These are phyloP conservation scores for Leptodactylus fuscus DNA, from an alignment of 2,113 vertebrate species.

Conservation along the genomic window DNA sequence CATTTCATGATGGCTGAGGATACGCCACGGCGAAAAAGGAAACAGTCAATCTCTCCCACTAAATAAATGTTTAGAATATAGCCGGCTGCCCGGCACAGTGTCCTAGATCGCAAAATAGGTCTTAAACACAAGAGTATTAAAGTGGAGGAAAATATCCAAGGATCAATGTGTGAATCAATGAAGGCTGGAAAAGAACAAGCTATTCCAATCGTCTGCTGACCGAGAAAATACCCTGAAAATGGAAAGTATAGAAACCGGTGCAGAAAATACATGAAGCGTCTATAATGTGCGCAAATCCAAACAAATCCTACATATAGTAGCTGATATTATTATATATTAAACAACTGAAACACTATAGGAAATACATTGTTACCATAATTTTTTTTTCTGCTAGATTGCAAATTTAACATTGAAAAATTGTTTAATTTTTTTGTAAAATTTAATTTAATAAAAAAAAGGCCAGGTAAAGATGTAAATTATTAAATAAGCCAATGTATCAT, in stretches of 20 bases:
- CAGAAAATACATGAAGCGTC: too few relatives aligned
- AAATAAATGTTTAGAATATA: not conserved
- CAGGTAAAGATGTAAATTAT: too few relatives aligned
- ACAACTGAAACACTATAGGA: too few relatives aligned
- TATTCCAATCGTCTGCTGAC: not conserved
- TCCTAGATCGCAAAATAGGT: not conserved
- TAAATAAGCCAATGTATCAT: too few relatives aligned
- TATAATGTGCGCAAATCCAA: too few relatives aligned
- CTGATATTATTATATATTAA: too few relatives aligned
- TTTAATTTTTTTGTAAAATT: too few relatives aligned
- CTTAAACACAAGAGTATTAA: constrained; percentile 23
- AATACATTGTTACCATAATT: too few relatives aligned
- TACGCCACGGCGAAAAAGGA: not conserved
- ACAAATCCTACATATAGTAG: not conserved
- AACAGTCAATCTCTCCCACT: not conserved
- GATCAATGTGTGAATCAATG: constrained; percentile 8
- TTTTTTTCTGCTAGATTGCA: too few relatives aligned
- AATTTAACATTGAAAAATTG: too few relatives aligned
- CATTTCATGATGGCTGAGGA: not conserved
- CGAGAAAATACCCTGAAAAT: not conserved
- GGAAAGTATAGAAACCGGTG: not conserved
- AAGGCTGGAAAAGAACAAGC: not conserved
- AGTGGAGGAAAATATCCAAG: not conserved
- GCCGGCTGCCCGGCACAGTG: not conserved
- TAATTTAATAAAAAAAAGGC: too few relatives aligned